A percentile compares a stretch with the other conserved stretches of the same genome.
phyloP scores from a whole-genome alignment of 2,888 invertebrate genomes.

The Creontiades dilutus region DNA sequence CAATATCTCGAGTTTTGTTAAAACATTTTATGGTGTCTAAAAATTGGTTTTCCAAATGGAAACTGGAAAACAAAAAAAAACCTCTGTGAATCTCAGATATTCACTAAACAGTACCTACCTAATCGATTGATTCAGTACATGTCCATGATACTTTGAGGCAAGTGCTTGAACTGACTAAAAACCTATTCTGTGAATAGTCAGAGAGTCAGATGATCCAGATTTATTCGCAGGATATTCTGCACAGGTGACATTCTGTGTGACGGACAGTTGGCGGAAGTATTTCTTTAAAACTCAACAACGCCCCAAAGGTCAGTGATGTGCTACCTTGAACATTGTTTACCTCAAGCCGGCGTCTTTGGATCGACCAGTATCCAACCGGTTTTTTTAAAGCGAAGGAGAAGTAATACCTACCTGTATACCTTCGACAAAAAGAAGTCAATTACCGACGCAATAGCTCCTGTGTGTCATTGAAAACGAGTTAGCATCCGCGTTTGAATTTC shows the following conservation, averaged over 20 bases:
- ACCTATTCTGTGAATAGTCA: too few relatives aligned
- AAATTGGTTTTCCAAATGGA: too few relatives aligned
- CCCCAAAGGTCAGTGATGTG: neutral
- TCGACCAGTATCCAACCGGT: neutral
- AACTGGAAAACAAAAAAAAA: too few relatives aligned
- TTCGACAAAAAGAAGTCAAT: conserved; percentile 15
- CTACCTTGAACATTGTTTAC: conserved; percentile 38
- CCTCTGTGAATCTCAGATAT: too few relatives aligned
- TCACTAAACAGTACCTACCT: too few relatives aligned
- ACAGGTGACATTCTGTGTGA: neutral
- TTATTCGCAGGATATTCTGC: too few relatives aligned
- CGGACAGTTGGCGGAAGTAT: neutral
- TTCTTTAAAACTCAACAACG: neutral
- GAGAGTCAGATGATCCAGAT: too few relatives aligned
- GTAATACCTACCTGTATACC: neutral
- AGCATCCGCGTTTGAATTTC: conserved; percentile 11
- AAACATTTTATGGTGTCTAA: too few relatives aligned
- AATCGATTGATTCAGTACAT: too few relatives aligned
- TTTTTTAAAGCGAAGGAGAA: neutral
- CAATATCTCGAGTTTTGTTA: too few relatives aligned
- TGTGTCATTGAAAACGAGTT: conserved; percentile 28
- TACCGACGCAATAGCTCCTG: neutral
- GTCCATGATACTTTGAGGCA: too few relatives aligned
- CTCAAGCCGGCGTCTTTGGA: neutral
- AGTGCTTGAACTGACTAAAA: too few relatives aligned